Evolutionary conservation across 1,140 invertebrate species (phyloP).

Genomic region (Teleogryllus occipitalis): DNA sequence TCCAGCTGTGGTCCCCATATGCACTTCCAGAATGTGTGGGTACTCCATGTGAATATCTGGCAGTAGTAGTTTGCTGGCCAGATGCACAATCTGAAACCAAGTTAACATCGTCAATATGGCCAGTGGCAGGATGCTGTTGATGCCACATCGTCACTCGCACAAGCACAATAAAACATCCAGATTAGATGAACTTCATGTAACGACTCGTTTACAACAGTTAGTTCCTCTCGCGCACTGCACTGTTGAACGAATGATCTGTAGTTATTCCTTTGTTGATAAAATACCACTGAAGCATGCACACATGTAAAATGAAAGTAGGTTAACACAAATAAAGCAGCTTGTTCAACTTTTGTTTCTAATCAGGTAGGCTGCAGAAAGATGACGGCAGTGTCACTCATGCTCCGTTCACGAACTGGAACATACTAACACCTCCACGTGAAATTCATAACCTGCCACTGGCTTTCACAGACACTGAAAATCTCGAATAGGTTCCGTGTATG

Average conservation of each 20-base stretch:
- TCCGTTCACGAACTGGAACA: neutral
- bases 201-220: neutral
- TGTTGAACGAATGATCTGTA: neutral
- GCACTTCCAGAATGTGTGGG: neutral
- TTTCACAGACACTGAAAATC: neutral
- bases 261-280: neutral
- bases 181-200: conserved; percentile 1
- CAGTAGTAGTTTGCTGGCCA: conserved; percentile 13
- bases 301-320: neutral
- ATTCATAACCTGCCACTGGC: neutral
- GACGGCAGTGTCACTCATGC: neutral
- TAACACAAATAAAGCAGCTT: neutral
- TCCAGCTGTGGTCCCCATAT: conserved; percentile 17
- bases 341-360: neutral
- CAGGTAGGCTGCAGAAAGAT: neutral
- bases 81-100: conserved; percentile 26
- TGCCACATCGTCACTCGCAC: conserved; percentile 25
- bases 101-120: conserved; percentile 23
- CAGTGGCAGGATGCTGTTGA: conserved; percentile 20
- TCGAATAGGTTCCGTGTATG: neutral
- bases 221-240: neutral
- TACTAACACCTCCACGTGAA: neutral
- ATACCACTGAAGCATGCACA: neutral
- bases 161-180: conserved; percentile 10
- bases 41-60: conserved; percentile 21